Evolutionary conservation across 2,797 vertebrate genomes (phyloP), one percentile per base, ranked within the genome.

Genomic region (Notolabrus celidotus): DNA sequence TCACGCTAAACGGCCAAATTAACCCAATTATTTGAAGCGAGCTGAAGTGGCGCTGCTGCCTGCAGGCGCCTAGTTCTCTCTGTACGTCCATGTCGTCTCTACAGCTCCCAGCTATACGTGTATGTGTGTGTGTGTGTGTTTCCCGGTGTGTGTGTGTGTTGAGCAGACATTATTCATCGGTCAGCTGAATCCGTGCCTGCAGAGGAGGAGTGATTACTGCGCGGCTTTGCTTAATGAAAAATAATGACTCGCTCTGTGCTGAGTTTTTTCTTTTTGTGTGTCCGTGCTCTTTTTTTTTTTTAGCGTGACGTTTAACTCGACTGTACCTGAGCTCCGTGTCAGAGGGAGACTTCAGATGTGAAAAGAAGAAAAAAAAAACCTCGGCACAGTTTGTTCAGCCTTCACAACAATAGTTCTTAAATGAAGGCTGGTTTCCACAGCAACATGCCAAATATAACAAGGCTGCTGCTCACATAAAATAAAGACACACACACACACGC

Each of bases 371-470:
- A 51, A 56, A 15, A 74, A 59, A 62, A 65, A 51, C 41, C 58
- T 77, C 31, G 0, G 79, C 62, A 68, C 79, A 67, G 55, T 67
- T 74, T 70, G 87, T 77, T 74, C 76, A 2, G 23, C 27, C 54
- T 64, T 58, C 25, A 3, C 17, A 52, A 76, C 77, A 71, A 59
- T 58, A 45, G 65, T 71, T 65, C 46, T 79, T 63, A 69, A 88
- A 71, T 16, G 54, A 69, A 66, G 58, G 67, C 80, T 55, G 3
- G 83, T 89, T 83, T 85, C 89, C 82, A 49, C 85, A 89, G 88
- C 86, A 87, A 91, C 83, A 66, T 61, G 79, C 75, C 82, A 87
- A 86, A 89, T 86, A 86, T 86, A 87, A 80, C 81, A 47, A 62
- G 55, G 72, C 59, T 41, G 34, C 17, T 43, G 45, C 57, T 54